phyloP scores from a whole-genome alignment of 1,140 invertebrate species.

The Diorhabda sublineata region DNA sequence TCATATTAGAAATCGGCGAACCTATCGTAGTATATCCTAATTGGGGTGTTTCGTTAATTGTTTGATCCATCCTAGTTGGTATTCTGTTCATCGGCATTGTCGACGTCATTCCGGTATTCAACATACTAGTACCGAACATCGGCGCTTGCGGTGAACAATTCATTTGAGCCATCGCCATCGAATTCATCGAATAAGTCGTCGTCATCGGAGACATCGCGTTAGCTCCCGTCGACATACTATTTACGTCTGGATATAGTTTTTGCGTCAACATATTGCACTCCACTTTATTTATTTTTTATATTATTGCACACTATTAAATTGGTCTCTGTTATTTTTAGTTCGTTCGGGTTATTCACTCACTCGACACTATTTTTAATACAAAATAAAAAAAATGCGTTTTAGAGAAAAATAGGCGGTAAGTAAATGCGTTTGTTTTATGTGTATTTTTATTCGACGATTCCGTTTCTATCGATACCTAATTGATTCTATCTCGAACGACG shows the following conservation, averaged over 20 bases:
- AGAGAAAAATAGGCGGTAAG: too few species aligned
- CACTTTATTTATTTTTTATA: background rate
- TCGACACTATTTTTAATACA: too few species aligned
- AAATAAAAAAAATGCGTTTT: too few species aligned
- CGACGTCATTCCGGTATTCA: conserved; percentile 57
- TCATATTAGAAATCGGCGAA: conserved; percentile 69
- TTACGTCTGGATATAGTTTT: conserved; percentile 52
- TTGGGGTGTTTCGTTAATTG: conserved; percentile 46
- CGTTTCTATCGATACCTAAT: conserved; percentile 5
- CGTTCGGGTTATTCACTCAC: background rate
- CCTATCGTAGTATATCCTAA: conserved; percentile 64
- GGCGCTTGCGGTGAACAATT: conserved; percentile 62
- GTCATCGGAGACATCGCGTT: conserved; percentile 59
- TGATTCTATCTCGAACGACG: conserved; percentile 40
- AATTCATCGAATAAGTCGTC: conserved; percentile 73
- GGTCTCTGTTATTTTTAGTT: background rate
- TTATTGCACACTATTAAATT: conserved; percentile 8
- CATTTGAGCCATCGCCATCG: conserved; percentile 67
- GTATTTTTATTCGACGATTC: background rate
- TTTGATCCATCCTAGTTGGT: conserved; percentile 55
- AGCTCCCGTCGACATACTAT: conserved; percentile 41
- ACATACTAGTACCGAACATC: conserved; percentile 58
- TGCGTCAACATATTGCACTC: conserved; percentile 46
- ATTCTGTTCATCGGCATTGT: conserved; percentile 59
- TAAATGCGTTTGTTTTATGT: too few species aligned